These are phyloP conservation scores for Nephrotoma flavescens DNA, from an alignment of 2,888 invertebrate genomes.

Conservation along the genomic window DNA sequence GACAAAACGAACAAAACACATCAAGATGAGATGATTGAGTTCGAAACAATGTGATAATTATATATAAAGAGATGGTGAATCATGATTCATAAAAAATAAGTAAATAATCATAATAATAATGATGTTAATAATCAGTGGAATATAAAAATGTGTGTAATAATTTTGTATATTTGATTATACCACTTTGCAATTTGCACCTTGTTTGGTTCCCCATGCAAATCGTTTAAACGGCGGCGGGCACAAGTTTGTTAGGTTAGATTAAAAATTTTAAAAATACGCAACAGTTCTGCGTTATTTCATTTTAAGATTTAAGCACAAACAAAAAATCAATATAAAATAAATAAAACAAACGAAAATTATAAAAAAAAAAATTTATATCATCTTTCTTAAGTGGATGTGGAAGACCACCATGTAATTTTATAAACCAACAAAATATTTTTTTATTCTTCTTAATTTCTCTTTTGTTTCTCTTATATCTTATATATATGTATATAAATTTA, in stretches of 20 bases:
- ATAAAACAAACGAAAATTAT: not conserved
- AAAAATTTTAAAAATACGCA: not conserved
- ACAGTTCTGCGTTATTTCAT: not conserved
- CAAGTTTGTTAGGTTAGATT: not conserved
- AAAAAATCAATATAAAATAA: conserved; percentile 3
- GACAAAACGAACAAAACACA: not conserved
- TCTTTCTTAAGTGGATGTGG: conserved; percentile 4
- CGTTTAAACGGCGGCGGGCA: not conserved
- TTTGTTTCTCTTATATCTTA: not conserved
- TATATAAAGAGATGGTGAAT: not conserved
- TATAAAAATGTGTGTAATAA: not conserved
- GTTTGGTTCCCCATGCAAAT: not conserved
- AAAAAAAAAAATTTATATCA: conserved; percentile 3
- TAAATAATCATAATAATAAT: not conserved
- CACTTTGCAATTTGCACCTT: not conserved
- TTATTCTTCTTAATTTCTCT: not conserved
- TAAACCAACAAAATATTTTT: conserved; percentile 3
- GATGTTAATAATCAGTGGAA: not conserved
- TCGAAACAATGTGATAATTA: not conserved
- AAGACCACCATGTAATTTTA: conserved; percentile 6
- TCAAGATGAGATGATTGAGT: not conserved
- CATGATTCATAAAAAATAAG: not conserved
- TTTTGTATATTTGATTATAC: not conserved
- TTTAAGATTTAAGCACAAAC: not conserved
- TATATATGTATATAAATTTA: not conserved